Evolutionary conservation across 2,888 invertebrate species (phyloP).

Genomic region (Synergus gifuensis): DNA sequence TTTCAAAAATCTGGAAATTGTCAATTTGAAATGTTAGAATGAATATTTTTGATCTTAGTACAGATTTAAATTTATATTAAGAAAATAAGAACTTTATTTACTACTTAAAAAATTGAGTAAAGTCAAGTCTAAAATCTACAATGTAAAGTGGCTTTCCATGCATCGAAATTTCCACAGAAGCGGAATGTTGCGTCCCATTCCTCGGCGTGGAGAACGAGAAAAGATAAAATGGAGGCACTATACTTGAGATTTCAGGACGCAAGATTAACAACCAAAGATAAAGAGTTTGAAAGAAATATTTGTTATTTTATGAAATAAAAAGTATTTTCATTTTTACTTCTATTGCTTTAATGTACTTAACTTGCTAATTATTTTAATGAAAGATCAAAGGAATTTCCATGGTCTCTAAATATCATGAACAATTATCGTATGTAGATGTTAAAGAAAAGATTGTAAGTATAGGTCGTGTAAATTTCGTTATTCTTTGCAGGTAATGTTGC

Average conservation of each 20-base stretch:
- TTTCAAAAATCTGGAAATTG: too few species aligned
- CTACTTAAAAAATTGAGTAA: background rate
- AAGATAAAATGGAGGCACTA: slow-evolving; percentile 31
- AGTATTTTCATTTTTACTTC: background rate
- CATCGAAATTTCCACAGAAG: slow-evolving; percentile 39
- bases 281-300: background rate
- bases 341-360: background rate
- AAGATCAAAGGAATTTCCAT: background rate
- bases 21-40: too few species aligned
- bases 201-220: slow-evolving; percentile 26
- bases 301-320: background rate
- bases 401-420: background rate
- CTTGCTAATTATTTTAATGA: background rate
- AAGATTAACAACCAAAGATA: background rate
- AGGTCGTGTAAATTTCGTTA: slow-evolving; percentile 17
- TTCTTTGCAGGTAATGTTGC: slow-evolving; percentile 36
- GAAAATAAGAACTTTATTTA: background rate
- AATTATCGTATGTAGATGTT: slow-evolving; percentile 8
- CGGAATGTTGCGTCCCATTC: background rate
- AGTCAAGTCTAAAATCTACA: background rate
- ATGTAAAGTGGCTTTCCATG: slow-evolving; percentile 29
- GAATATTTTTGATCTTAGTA: background rate
- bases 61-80: background rate
- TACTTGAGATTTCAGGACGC: background rate
- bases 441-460: background rate